Percentiles rank a stretch among this genome's conserved stretches.
Evolutionary conservation across 2,797 vertebrate genomes (phyloP).

Genomic region (Myripristis jacobus): DNA sequence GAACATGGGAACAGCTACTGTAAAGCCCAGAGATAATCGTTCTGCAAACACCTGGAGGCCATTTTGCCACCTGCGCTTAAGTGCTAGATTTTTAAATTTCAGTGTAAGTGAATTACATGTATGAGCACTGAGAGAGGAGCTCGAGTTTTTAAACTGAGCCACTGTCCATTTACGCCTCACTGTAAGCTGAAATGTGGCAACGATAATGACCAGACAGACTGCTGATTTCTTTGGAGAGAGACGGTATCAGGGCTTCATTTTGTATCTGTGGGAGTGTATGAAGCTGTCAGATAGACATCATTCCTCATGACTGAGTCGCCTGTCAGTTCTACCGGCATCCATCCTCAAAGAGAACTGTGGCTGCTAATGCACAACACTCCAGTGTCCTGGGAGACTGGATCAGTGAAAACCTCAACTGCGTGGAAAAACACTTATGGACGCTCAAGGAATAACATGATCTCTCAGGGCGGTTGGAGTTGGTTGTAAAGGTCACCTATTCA

Average conservation of each 20-base stretch:
- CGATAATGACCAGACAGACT: constrained; percentile 26
- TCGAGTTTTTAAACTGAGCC: neutral
- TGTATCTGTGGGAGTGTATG: constrained; percentile 42
- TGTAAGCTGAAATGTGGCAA: constrained; percentile 17
- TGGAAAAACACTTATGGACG: constrained; percentile 55
- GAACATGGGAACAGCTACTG: neutral
- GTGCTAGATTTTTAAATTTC: too few relatives aligned
- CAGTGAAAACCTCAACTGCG: constrained; percentile 36
- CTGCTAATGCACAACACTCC: constrained; percentile 75
- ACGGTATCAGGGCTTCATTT: constrained; percentile 9
- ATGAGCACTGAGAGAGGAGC: neutral
- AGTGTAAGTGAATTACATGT: too few relatives aligned
- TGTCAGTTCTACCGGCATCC: constrained; percentile 58
- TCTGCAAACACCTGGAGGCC: neutral
- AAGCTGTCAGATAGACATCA: constrained; percentile 56
- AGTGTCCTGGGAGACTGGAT: constrained; percentile 59
- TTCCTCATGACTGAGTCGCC: constrained; percentile 53
- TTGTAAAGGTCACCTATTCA: constrained; percentile 14
- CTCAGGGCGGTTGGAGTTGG: constrained; percentile 16
- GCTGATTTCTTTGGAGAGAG: constrained; percentile 37
- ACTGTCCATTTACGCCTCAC: constrained; percentile 12
- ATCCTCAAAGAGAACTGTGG: constrained; percentile 58
- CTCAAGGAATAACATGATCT: constrained; percentile 27
- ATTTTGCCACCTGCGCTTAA: neutral
- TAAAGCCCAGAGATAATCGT: neutral